Base-by-base conservation (phyloP, 23 tunicate species). In the Trididemnum nubilum region DNA sequence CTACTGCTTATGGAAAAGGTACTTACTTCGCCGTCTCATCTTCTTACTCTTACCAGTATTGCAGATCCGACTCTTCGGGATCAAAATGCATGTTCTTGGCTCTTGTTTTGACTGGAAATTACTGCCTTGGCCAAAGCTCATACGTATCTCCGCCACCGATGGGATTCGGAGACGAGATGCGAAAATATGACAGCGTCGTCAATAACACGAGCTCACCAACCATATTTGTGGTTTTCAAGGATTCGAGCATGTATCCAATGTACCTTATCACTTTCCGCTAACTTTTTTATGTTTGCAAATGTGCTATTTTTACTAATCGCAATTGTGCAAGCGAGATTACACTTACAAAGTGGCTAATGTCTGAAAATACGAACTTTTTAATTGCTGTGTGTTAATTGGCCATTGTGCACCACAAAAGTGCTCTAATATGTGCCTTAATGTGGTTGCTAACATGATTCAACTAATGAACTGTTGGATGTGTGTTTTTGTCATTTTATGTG, bases 151-250 rank as follows among this genome's bases (percentile, higher is more conserved):
- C 90, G 25, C 85, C 85, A 3, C 37, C 77, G 34, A 28, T 44
- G 21, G 40, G 33, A 26, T 44, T 30, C 50, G 67, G 50, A 0
- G 19, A 9, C 58, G 2, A 19, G 37, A 4, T 15, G 2, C 24
- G 57, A 22, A 9, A 26, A 64, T 86, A 79, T 50, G 90, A 86
- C 65, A 86, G 90, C 38, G 85, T 80, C 0, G 90, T 86, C 31
- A 70, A 86, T 40, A 36, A 72, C 40, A 24, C 36, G 5, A 1
- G 18, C 0, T 21, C 44, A 9, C 90, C 90, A 2, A 0, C 27
- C 12, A 80, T 86, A 1, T 86, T 86, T 58, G 85, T 86, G 5
- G 90, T 80, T 25, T 86, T 86, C 76, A 69, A 54, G 30, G 90
- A 86, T 80, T 34, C 90, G 0, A 86, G 85, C 36, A 71, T 79